Evolutionary conservation across 1,140 invertebrate genomes (phyloP).

Genomic region (Sesamia nonagrioides): DNA sequence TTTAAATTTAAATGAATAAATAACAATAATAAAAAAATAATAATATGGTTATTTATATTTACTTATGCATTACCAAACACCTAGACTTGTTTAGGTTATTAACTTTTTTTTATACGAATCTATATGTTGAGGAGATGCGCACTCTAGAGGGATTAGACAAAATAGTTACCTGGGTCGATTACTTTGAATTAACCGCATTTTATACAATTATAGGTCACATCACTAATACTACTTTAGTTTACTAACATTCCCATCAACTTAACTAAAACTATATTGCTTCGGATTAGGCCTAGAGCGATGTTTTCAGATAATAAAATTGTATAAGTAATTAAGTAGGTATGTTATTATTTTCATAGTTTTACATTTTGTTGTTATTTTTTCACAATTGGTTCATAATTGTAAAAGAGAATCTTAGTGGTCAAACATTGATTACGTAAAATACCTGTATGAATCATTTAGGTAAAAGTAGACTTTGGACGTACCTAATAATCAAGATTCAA

Average conservation of each 20-base stretch:
- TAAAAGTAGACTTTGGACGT: constrained; percentile 26
- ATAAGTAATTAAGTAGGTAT: too few relatives aligned
- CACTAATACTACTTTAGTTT: neutral
- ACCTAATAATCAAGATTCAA: constrained; percentile 18
- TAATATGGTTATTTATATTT: too few relatives aligned
- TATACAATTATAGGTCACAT: neutral
- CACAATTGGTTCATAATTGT: neutral
- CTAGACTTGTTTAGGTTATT: too few relatives aligned
- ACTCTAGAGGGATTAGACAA: too few relatives aligned
- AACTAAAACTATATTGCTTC: neutral
- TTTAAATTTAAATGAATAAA: too few relatives aligned
- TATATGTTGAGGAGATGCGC: too few relatives aligned
- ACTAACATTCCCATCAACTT: neutral
- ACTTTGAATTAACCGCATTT: neutral
- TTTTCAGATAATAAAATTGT: neutral
- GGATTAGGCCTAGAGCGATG: constrained; percentile 32
- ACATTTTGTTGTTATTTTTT: neutral
- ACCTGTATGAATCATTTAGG: constrained; percentile 39
- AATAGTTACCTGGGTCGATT: too few relatives aligned
- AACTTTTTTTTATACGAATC: too few relatives aligned
- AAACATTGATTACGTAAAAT: constrained; percentile 36
- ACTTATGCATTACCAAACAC: too few relatives aligned
- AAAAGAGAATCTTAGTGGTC: neutral
- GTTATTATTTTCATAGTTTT: neutral
- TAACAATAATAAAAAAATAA: too few relatives aligned